Percentiles rank a stretch among this genome's conserved stretches.
Evolutionary conservation across 2,888 invertebrate species (phyloP).

Genomic region (Callyntrura guangdongensis): DNA sequence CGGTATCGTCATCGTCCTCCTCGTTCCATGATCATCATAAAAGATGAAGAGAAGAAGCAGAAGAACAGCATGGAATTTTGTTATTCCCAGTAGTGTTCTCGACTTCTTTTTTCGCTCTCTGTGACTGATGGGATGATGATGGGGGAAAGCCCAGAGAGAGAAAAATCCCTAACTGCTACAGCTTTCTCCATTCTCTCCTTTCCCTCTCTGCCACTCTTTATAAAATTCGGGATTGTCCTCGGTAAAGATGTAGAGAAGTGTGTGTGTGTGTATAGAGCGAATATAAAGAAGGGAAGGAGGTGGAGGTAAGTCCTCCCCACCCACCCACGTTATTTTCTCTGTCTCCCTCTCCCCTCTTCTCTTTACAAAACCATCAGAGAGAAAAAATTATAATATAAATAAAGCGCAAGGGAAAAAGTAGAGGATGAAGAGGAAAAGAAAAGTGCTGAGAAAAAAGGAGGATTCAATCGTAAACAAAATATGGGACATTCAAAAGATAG

Average conservation of each 20-base stretch:
- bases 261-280: background rate
- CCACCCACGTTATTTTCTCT: background rate
- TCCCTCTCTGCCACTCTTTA: no score
- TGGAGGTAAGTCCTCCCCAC: no score
- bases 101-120: background rate
- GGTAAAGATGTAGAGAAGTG: background rate
- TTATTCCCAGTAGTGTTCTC: background rate
- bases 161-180: no score
- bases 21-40: background rate
- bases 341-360: no score
- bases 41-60: background rate
- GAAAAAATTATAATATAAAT: background rate
- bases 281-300: background rate
- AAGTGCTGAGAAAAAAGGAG: no score
- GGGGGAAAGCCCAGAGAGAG: background rate
- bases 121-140: background rate
- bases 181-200: no score
- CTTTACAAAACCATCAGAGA: background rate
- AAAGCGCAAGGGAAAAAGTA: background rate
- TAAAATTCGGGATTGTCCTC: no score
- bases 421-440: background rate
- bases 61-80: no score
- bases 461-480: conserved; percentile 24
- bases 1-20: background rate
- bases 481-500: background rate